Conservation (phyloP, 1,140 invertebrate genomes). For the Drosophila malerkotliana region DNA sequence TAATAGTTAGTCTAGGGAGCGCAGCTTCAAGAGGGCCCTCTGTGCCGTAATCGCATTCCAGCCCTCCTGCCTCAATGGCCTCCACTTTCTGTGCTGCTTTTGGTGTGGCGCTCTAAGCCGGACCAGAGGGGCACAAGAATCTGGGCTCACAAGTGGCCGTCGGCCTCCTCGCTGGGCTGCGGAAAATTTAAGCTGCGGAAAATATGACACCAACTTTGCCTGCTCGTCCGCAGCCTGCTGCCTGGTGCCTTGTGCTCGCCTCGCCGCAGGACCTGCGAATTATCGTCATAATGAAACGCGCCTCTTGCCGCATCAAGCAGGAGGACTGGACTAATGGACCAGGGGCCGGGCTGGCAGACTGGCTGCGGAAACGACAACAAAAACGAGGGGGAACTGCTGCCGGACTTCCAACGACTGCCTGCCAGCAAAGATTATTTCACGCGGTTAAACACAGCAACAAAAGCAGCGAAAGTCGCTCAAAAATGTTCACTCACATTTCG, state of each 20-base stretch:
- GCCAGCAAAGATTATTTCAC: conserved; percentile 80
- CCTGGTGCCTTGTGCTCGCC: conserved; percentile 31
- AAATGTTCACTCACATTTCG: conserved; percentile 53
- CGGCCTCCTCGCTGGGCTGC: conserved; percentile 19
- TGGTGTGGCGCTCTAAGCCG: conserved; percentile 17
- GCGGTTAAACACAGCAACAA: conserved; percentile 74
- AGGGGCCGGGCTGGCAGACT: not conserved
- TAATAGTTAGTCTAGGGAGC: conserved; percentile 23
- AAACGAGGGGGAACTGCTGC: not conserved
- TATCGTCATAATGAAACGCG: conserved; percentile 75
- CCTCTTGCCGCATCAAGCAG: conserved; percentile 1
- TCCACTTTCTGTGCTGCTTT: not conserved
- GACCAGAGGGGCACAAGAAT: conserved; percentile 25
- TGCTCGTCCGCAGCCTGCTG: conserved; percentile 18
- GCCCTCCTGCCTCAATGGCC: conserved; percentile 39
- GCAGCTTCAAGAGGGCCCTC: conserved; percentile 8
- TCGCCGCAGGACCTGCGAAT: conserved; percentile 70
- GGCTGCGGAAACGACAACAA: conserved; percentile 21
- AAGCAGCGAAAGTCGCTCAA: conserved; percentile 41
- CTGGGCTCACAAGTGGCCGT: conserved; percentile 56
- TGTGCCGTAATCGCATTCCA: conserved; percentile 59
- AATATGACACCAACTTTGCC: conserved; percentile 74
- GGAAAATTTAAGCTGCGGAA: conserved; percentile 80
- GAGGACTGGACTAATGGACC: not conserved
- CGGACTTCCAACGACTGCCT: conserved; percentile 50